Evolutionary conservation across 2,797 vertebrate species (phyloP), one percentile per base, ranked within the genome.

Genomic region (Perdix hodgsoniae): DNA sequence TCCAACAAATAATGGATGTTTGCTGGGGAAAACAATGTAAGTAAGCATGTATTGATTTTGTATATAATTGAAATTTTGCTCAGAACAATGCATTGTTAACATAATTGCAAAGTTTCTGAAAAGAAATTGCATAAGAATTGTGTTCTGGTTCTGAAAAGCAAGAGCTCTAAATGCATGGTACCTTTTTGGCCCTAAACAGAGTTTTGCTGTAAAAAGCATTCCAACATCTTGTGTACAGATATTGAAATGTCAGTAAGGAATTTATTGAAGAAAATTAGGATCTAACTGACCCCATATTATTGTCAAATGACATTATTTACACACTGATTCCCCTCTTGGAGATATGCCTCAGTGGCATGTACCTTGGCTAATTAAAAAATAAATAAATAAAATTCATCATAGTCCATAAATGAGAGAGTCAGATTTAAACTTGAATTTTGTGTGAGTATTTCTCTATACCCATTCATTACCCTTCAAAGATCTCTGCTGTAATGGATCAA

Each of bases 391-490:
- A 52, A 26, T 17, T 57, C 14, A 72, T 40, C 40, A 82, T 81
- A 73, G 76, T 85, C n/a, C 40, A 24, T 54, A 86, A 93, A 69
- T 49, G 11, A 71, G 63, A 66, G 63, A 69, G 9, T 31, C 19
- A 56, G 14, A 33, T 45, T 82, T 67, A 86, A 80, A 86, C 67
- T 12, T 57, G 72, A 77, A 75, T 72, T 5, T 93, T 18, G 40
- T 42, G 45, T 66, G 67, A 83, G 74, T 91, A 54, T 60, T n/a
- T 71, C 31, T 49, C 14, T 73, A 18, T 82, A 76, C 26, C 80
- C 35, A 70, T 73, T 69, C 44, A 83, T 88, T 96, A 95, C 88
- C 79, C 76, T 95, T 95, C 54, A 87, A 88, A 77, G 88, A 75
- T 64, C 78, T 94, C 81, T 71, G 63, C 19, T 86, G 71, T 72